Evolutionary conservation across 2,113 vertebrate species (phyloP).

Genomic region (Urocitellus parryii): DNA sequence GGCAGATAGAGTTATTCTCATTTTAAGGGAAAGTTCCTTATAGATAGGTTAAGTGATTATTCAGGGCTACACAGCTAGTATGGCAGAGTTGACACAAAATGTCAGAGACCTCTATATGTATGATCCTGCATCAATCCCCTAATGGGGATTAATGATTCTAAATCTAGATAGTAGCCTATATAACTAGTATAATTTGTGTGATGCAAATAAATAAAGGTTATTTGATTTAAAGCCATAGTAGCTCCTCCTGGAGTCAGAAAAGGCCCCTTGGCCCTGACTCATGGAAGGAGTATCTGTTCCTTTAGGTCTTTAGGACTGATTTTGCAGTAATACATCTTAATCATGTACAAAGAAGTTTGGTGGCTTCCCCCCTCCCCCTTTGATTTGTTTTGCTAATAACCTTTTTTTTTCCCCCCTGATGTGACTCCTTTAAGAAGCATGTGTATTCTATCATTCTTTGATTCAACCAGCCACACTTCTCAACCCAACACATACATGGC

Average conservation of each 20-base stretch:
- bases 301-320: background rate
- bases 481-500: no score
- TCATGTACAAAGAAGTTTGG: background rate
- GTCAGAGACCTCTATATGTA: background rate
- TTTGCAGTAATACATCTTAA: background rate
- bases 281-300: background rate
- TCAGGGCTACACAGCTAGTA: background rate
- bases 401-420: no score
- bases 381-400: background rate
- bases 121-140: background rate
- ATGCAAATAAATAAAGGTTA: background rate
- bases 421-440: background rate
- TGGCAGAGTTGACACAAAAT: background rate
- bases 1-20: background rate
- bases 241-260: background rate
- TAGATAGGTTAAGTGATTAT: background rate
- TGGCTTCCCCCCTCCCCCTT: accelerated
- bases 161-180: background rate
- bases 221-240: background rate
- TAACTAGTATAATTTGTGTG: background rate
- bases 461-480: background rate
- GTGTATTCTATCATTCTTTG: background rate
- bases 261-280: background rate
- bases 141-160: background rate
- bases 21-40: background rate